These are phyloP conservation scores for Phylloscopus trochiloides DNA, from an alignment of 2,113 vertebrate genomes.

Conservation along the genomic window DNA sequence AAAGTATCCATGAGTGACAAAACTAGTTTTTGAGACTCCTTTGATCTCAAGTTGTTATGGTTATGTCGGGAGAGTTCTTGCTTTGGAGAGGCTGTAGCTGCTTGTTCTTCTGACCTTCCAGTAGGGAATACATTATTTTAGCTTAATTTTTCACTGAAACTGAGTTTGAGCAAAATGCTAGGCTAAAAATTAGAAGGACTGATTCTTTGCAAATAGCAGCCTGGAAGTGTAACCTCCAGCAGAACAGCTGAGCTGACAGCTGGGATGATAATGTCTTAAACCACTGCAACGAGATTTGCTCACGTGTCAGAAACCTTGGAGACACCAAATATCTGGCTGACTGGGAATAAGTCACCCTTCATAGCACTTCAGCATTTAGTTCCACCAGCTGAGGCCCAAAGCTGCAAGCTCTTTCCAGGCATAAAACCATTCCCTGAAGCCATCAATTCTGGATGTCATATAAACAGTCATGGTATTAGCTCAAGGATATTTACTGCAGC, in stretches of 20 bases:
- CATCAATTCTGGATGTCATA: not conserved
- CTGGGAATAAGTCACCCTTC: not conserved
- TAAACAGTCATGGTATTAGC: not conserved
- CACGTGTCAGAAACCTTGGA: not conserved
- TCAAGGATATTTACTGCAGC: not conserved
- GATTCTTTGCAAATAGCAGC: not conserved
- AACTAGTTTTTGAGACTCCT: not conserved
- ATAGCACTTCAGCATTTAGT: not conserved
- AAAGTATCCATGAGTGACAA: not conserved
- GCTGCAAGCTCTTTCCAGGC: not conserved
- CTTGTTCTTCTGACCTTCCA: not conserved
- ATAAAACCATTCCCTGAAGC: not conserved
- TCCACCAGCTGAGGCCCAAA: slow-evolving; percentile 15
- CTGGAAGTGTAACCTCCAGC: not conserved
- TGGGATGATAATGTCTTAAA: not conserved
- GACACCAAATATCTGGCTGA: not conserved
- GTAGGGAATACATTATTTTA: not conserved
- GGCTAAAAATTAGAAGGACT: not conserved
- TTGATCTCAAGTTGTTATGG: not conserved
- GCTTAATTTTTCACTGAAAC: not conserved
- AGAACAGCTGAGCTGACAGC: not conserved
- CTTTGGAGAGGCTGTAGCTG: not conserved
- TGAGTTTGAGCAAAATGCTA: not conserved
- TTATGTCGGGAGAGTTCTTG: not conserved
- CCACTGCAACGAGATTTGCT: not conserved